Conservation (phyloP, 2,113 vertebrate genomes). For the Microcebus tavaratra region DNA sequence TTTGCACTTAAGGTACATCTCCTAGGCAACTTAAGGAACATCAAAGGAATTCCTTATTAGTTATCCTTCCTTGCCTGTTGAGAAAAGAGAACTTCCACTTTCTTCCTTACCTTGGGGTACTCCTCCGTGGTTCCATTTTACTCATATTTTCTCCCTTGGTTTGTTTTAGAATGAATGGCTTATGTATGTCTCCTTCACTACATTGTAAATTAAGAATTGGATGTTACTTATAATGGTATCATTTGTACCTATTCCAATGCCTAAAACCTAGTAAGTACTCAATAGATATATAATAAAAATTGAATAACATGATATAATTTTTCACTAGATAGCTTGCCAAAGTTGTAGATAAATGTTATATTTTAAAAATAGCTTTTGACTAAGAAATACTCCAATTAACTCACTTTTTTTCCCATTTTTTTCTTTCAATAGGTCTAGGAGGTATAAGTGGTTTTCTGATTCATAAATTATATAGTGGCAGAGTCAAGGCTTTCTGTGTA, state of each 20-base stretch:
- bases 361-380: not conserved
- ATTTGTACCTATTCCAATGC: not conserved
- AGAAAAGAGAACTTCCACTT: not conserved
- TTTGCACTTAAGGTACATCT: not conserved
- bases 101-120: not conserved
- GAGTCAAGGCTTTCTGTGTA: too few relatives aligned
- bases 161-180: not conserved
- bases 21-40: not conserved
- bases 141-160: not conserved
- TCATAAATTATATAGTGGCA: too few relatives aligned
- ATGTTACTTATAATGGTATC: not conserved
- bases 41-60: not conserved
- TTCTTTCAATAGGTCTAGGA: too few relatives aligned
- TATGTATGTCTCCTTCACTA: not conserved
- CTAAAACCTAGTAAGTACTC: not conserved
- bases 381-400: conserved; percentile 30
- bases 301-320: not conserved
- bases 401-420: not conserved
- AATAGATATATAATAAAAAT: not conserved
- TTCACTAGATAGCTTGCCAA: not conserved
- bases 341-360: not conserved
- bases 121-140: not conserved
- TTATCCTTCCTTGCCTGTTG: too few relatives aligned
- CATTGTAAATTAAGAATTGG: not conserved
- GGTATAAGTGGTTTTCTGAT: too few relatives aligned